Evolutionary conservation across 2,888 invertebrate genomes (phyloP).

Genomic region (Chrysolina americana): DNA sequence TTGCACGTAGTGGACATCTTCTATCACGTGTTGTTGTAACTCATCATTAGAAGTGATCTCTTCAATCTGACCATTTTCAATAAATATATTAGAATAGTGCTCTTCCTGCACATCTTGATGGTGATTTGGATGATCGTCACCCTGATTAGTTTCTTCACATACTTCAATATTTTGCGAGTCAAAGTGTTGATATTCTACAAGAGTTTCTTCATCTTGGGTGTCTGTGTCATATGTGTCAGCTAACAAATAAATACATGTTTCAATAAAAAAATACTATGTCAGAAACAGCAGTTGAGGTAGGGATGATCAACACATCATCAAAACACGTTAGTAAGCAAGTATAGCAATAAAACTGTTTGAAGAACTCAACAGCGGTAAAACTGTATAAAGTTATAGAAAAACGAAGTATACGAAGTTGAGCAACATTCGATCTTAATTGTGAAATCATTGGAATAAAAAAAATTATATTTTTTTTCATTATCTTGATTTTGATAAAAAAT

Average conservation of each 20-base stretch:
- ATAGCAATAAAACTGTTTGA: too few species aligned
- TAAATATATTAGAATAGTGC: conserved; percentile 39
- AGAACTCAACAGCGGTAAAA: too few species aligned
- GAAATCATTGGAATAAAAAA: too few species aligned
- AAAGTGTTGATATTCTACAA: conserved; percentile 42
- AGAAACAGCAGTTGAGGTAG: too few species aligned
- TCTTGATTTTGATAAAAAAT: too few species aligned
- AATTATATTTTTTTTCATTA: too few species aligned
- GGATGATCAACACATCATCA: too few species aligned
- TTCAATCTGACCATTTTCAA: conserved; percentile 35
- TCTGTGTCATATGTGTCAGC: conserved; percentile 29
- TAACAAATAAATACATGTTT: background rate
- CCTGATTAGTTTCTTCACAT: conserved; percentile 32
- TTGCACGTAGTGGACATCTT: conserved; percentile 24
- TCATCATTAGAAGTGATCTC: conserved; percentile 34
- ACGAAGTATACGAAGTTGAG: too few species aligned
- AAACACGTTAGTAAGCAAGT: too few species aligned
- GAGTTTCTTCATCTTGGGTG: conserved; percentile 35
- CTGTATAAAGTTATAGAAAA: too few species aligned
- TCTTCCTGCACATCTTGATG: background rate
- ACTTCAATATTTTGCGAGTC: conserved; percentile 33
- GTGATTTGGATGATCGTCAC: conserved; percentile 7
- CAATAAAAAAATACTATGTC: too few species aligned
- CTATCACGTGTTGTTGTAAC: conserved; percentile 33
- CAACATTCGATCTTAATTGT: too few species aligned